A percentile compares a stretch with the other conserved stretches of the same genome.
Conservation (phyloP, 2,888 invertebrate genomes). For the Schrankia costaestrigalis region DNA sequence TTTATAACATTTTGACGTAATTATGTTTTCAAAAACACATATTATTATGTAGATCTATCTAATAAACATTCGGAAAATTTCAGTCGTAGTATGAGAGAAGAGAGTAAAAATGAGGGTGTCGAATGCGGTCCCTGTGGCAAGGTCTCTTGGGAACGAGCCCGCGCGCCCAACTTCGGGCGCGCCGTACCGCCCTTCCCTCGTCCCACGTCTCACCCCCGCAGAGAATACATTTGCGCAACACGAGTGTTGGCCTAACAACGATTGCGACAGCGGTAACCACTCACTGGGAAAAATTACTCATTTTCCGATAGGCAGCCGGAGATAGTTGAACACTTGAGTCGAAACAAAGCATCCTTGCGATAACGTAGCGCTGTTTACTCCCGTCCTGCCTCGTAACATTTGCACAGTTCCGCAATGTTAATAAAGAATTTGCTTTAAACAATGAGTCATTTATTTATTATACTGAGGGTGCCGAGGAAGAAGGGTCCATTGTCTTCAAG, state of each 20-base stretch:
- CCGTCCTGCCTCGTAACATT: conserved; percentile 20
- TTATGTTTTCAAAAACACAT: not conserved
- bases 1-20: too few species aligned
- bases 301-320: conserved; percentile 50
- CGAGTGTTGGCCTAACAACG: conserved; percentile 75
- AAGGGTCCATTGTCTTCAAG: conserved; percentile 34
- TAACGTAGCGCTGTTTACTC: conserved; percentile 24
- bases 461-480: conserved; percentile 54
- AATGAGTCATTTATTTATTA: conserved; percentile 56
- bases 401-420: conserved; percentile 30
- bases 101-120: conserved; percentile 20
- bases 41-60: not conserved
- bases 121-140: conserved; percentile 65
- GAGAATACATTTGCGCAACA: conserved; percentile 80
- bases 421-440: conserved; percentile 51
- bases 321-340: conserved; percentile 34
- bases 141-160: conserved; percentile 72
- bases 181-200: conserved; percentile 33
- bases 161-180: conserved; percentile 78
- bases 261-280: conserved; percentile 68
- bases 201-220: conserved; percentile 57
- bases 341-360: conserved; percentile 45
- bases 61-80: conserved; percentile 5
- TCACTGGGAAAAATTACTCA: conserved; percentile 72
- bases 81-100: conserved; percentile 11